Conservation (phyloP, 2,113 vertebrate genomes). For the Rhabdomys dilectus region DNA sequence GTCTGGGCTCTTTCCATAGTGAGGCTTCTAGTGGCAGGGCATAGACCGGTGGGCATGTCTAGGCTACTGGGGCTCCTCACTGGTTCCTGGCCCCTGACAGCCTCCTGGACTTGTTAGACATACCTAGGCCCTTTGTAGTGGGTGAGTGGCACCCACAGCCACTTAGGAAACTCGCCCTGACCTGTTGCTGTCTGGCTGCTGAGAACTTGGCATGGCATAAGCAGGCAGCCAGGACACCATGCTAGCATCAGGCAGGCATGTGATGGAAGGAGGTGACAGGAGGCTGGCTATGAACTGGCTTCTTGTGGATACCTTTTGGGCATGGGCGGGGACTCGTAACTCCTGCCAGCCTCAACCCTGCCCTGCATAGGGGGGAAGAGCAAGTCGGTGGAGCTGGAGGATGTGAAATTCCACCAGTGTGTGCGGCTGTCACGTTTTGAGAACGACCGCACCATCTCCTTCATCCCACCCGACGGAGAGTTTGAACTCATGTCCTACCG, state of each 20-base stretch:
- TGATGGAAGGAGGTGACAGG: not conserved
- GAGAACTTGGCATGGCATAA: not conserved
- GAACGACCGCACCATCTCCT: conserved; percentile 95
- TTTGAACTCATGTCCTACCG: conserved; percentile 98
- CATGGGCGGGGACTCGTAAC: not conserved
- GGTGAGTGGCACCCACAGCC: not conserved
- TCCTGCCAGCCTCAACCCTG: not conserved
- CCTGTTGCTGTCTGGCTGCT: not conserved
- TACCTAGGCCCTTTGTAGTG: not conserved
- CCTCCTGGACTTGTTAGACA: not conserved
- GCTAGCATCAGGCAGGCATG: not conserved
- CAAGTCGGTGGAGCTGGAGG: conserved; percentile 95
- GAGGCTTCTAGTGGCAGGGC: not conserved
- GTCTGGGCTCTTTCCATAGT: too few relatives aligned
- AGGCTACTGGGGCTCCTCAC: not conserved
- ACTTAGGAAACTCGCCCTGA: not conserved
- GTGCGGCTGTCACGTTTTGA: conserved; percentile 96
- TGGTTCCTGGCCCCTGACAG: not conserved
- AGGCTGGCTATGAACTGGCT: not conserved
- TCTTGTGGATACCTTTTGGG: not conserved
- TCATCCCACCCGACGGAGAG: conserved; percentile 95
- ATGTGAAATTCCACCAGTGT: conserved; percentile 98
- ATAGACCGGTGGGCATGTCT: not conserved
- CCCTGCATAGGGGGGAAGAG: conserved; percentile 91
- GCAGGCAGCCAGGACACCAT: not conserved